phyloP scores from a whole-genome alignment of 2,113 vertebrate genomes.

The Brachypteracias leptosomus region DNA sequence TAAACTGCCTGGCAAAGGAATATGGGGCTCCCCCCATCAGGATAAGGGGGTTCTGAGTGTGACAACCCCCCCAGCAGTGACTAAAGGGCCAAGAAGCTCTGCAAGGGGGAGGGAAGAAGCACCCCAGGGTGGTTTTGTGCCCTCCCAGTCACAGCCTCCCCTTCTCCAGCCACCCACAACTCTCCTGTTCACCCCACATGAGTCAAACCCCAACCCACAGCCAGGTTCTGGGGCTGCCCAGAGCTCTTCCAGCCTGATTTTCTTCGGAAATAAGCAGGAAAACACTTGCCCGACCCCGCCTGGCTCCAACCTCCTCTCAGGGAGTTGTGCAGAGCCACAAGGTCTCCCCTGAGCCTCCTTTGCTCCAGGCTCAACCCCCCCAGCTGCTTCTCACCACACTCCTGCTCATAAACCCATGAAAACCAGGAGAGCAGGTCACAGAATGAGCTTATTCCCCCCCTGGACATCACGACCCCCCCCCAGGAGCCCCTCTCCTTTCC shows the following conservation, averaged over 20 bases:
- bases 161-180: not conserved
- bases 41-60: not conserved
- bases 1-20: not conserved
- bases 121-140: not conserved
- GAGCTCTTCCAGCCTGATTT: not conserved
- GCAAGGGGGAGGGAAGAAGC: not conserved
- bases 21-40: fast-evolving
- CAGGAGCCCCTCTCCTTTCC: not conserved
- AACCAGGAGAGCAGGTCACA: not conserved
- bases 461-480: not conserved
- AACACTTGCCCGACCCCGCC: too few species aligned
- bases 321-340: too few species aligned
- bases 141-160: not conserved
- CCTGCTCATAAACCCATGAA: not conserved
- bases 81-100: not conserved
- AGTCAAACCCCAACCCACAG: not conserved
- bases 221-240: not conserved
- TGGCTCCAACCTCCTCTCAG: too few species aligned
- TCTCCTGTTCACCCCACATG: too few species aligned
- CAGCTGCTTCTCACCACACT: fast-evolving
- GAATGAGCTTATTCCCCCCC: not conserved
- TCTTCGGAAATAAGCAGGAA: not conserved
- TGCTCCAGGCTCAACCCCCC: too few species aligned
- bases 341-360: too few species aligned
- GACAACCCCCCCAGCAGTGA: not conserved